Evolutionary conservation across 2,888 invertebrate species (phyloP).

Genomic region (Acanthosepion esculentum): DNA sequence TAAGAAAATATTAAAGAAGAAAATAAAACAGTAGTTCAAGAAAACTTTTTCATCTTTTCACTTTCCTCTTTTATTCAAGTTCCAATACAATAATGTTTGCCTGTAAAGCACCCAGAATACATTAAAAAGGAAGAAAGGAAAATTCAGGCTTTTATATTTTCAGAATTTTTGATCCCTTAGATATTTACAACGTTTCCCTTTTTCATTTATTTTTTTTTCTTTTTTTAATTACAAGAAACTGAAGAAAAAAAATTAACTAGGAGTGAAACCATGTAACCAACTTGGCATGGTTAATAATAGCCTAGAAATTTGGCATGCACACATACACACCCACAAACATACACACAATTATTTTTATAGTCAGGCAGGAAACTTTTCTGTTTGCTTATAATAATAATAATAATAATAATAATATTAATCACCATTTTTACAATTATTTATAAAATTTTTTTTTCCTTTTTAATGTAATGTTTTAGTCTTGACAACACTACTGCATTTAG

Average conservation of each 20-base stretch:
- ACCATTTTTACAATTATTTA: slow-evolving; percentile 8
- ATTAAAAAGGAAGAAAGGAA: neutral
- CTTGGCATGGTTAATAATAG: slow-evolving; percentile 14
- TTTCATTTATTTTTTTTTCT: neutral
- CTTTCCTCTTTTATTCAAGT: neutral
- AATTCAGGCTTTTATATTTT: neutral
- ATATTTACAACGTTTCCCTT: neutral
- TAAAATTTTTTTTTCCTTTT: neutral
- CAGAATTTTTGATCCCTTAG: slow-evolving; percentile 17
- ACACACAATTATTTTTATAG: neutral
- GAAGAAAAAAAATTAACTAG: neutral
- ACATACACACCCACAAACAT: neutral
- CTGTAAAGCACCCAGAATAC: neutral
- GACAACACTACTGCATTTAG: neutral
- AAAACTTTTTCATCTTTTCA: neutral
- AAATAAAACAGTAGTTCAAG: slow-evolving; percentile 4
- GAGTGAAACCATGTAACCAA: neutral
- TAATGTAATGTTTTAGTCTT: neutral
- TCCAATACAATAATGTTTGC: slow-evolving; percentile 18
- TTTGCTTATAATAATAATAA: neutral
- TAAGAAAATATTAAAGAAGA: neutral
- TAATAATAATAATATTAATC: slow-evolving; percentile 4
- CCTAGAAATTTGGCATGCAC: neutral
- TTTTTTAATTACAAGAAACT: neutral
- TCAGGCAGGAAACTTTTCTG: neutral